Conservation (phyloP, 2,797 vertebrate genomes). For the Philypnodon macrostomus region DNA sequence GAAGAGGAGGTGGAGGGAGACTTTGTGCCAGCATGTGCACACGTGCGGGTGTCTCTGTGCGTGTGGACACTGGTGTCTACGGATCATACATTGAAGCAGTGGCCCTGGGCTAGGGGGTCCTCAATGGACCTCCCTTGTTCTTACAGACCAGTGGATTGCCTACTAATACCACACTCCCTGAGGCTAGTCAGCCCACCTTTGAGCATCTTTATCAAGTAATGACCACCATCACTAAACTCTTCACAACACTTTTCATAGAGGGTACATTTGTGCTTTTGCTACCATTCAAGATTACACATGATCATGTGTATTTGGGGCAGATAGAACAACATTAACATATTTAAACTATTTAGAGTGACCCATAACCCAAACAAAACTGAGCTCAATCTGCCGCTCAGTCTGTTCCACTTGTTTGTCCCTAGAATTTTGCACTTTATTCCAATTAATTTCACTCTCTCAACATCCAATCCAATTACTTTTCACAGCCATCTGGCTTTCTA, state of each 20-base stretch:
- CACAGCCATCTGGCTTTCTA: constrained; percentile 76
- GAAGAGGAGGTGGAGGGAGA: constrained; percentile 41
- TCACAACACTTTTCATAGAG: constrained; percentile 1
- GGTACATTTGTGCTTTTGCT: not conserved
- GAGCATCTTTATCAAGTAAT: constrained; percentile 23
- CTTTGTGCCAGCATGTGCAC: constrained; percentile 55
- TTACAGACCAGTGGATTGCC: constrained; percentile 49
- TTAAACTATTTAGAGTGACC: constrained; percentile 25
- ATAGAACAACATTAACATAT: constrained; percentile 28
- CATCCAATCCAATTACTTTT: constrained; percentile 76
- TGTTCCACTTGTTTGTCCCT: constrained; percentile 70
- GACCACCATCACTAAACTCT: constrained; percentile 20
- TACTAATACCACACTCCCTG: constrained; percentile 52
- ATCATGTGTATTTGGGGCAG: constrained; percentile 3
- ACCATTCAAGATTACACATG: not conserved
- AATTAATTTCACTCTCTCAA: constrained; percentile 70
- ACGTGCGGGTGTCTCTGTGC: constrained; percentile 41
- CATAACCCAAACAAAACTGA: constrained; percentile 29
- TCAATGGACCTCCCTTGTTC: constrained; percentile 55
- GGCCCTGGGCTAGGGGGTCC: constrained; percentile 43
- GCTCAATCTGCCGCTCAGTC: constrained; percentile 44
- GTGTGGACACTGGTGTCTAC: constrained; percentile 31
- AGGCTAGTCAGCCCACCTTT: constrained; percentile 57
- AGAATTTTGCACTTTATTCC: constrained; percentile 71
- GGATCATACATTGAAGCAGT: constrained; percentile 55